Conservation (phyloP, 2,888 invertebrate genomes). For the Diarsia dahlii region DNA sequence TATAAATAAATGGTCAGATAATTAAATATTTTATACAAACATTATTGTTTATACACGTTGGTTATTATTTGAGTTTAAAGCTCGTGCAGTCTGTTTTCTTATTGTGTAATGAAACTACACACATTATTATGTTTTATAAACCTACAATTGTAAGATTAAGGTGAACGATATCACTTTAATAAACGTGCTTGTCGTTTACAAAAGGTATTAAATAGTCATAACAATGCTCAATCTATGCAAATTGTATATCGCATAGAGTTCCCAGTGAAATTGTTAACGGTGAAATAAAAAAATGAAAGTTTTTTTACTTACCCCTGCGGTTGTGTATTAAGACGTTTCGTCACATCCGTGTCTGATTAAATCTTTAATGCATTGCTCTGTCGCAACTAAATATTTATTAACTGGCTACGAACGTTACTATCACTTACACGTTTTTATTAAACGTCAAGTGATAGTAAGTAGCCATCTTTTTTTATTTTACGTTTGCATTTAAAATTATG, state of each 20-base stretch:
- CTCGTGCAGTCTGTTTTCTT: conserved; percentile 45
- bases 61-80: conserved; percentile 34
- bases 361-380: conserved; percentile 60
- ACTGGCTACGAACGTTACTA: conserved; percentile 46
- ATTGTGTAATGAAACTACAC: conserved; percentile 61
- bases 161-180: conserved; percentile 66
- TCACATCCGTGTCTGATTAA: conserved; percentile 66
- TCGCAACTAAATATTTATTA: conserved; percentile 56
- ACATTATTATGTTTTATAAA: conserved; percentile 60
- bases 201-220: conserved; percentile 70
- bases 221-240: conserved; percentile 70
- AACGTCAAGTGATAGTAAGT: conserved; percentile 39
- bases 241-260: conserved; percentile 65
- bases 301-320: conserved; percentile 62
- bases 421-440: conserved; percentile 50
- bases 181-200: conserved; percentile 65
- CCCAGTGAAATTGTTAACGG: conserved; percentile 53
- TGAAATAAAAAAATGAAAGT: conserved; percentile 69
- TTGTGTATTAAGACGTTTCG: conserved; percentile 64
- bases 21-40: conserved; percentile 60
- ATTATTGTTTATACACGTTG: conserved; percentile 42
- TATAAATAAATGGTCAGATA: conserved; percentile 56
- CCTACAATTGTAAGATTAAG: conserved; percentile 66
- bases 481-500: conserved; percentile 28
- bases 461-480: conserved; percentile 36